Percentiles rank a stretch among this genome's conserved stretches.
Evolutionary conservation across 2,888 invertebrate genomes (phyloP).

Genomic region (Drosophila peninsularis): DNA sequence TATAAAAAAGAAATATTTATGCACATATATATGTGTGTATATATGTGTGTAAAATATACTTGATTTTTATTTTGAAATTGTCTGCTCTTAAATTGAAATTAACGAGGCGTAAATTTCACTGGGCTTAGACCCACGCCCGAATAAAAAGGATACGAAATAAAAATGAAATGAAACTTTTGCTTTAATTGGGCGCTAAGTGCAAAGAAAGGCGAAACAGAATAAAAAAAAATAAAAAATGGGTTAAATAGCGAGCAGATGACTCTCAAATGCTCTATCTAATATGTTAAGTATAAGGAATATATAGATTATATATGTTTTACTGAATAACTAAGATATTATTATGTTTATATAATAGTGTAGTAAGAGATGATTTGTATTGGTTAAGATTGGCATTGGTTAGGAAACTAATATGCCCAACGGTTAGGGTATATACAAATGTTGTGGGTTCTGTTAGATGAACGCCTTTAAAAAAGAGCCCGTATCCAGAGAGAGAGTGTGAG

Average conservation of each 20-base stretch:
- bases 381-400: too few relatives aligned
- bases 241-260: not conserved
- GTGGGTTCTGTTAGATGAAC: constrained; percentile 13
- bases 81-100: constrained; percentile 81
- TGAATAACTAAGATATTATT: too few relatives aligned
- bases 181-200: constrained; percentile 78
- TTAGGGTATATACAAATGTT: constrained; percentile 22
- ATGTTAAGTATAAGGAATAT: too few relatives aligned
- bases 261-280: constrained; percentile 6
- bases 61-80: constrained; percentile 60
- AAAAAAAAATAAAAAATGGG: not conserved
- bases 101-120: constrained; percentile 78
- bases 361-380: too few relatives aligned
- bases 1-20: not conserved
- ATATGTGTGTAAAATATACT: constrained; percentile 9
- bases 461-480: constrained; percentile 9
- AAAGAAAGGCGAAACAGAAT: constrained; percentile 19
- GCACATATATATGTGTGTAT: not conserved
- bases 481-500: constrained; percentile 3
- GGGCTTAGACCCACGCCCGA: constrained; percentile 46
- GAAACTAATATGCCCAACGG: not conserved
- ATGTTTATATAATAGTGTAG: too few relatives aligned
- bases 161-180: constrained; percentile 66
- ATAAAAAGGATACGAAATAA: constrained; percentile 51
- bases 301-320: too few relatives aligned